These are phyloP conservation scores for Cinara cedri DNA, from an alignment of 2,888 invertebrate genomes.

Conservation along the genomic window DNA sequence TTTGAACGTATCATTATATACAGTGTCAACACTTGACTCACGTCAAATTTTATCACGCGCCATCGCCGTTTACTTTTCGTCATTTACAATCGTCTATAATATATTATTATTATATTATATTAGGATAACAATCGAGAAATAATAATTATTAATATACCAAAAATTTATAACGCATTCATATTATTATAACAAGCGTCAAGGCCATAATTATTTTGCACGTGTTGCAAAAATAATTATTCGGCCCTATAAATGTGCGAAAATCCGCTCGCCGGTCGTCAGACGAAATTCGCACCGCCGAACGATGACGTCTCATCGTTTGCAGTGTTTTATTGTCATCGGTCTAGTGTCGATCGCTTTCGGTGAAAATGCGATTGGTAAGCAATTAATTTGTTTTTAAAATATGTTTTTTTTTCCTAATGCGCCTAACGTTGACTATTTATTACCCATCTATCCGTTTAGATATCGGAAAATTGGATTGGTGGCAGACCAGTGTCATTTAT, in stretches of 20 bases:
- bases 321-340: not conserved
- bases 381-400: not conserved
- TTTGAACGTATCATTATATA: no score
- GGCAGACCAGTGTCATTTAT: constrained; percentile 80
- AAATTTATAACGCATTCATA: not conserved
- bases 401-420: not conserved
- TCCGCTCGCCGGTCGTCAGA: not conserved
- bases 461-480: constrained; percentile 71
- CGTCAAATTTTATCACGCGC: no score
- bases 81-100: not conserved
- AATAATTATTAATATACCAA: constrained; percentile 7
- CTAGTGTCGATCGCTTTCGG: not conserved
- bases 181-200: constrained; percentile 6
- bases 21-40: no score
- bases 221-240: not conserved
- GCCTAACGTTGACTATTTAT: not conserved
- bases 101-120: no score
- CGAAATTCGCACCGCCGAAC: not conserved
- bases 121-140: not conserved
- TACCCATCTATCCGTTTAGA: not conserved
- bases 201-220: not conserved
- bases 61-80: not conserved
- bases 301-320: not conserved
- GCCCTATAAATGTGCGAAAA: not conserved
- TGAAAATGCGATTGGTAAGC: constrained; percentile 1